Evolutionary conservation across 2,113 vertebrate species (phyloP).

Genomic region (Gobio gobio): DNA sequence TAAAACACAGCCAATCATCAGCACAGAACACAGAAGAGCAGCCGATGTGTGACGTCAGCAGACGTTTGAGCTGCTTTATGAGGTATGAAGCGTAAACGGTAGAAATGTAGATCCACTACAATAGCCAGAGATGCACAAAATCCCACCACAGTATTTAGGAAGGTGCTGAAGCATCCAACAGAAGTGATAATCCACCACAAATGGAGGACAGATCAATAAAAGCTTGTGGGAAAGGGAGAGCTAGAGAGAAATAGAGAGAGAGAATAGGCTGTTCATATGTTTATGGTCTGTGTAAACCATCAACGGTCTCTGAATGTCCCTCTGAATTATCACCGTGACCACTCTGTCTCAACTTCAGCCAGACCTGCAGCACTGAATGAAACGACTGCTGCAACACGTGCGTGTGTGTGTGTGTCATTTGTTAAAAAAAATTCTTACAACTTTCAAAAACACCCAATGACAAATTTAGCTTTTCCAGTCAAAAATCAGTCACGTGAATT

Average conservation of each 20-base stretch:
- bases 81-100: neutral
- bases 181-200: slow-evolving; percentile 78
- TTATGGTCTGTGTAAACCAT: slow-evolving; percentile 82
- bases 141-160: neutral
- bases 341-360: slow-evolving; percentile 31
- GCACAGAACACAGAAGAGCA: neutral
- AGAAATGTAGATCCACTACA: neutral
- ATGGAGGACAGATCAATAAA: slow-evolving; percentile 60
- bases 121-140: neutral
- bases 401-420: neutral
- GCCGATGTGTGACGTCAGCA: neutral
- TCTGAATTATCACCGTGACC: slow-evolving; percentile 71
- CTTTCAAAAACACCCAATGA: too few species aligned
- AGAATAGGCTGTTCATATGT: slow-evolving; percentile 74
- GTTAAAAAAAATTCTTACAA: too few species aligned
- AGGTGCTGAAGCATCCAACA: slow-evolving; percentile 44
- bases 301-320: slow-evolving; percentile 75
- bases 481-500: neutral
- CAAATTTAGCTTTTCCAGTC: neutral
- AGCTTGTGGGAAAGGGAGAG: slow-evolving; percentile 60
- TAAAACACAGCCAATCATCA: too few species aligned
- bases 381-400: neutral
- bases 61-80: neutral
- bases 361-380: neutral
- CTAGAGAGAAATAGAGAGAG: slow-evolving; percentile 30